These are phyloP conservation scores for Pipistrellus pygmaeus DNA, from an alignment of 2,797 vertebrate species.

Conservation along the genomic window DNA sequence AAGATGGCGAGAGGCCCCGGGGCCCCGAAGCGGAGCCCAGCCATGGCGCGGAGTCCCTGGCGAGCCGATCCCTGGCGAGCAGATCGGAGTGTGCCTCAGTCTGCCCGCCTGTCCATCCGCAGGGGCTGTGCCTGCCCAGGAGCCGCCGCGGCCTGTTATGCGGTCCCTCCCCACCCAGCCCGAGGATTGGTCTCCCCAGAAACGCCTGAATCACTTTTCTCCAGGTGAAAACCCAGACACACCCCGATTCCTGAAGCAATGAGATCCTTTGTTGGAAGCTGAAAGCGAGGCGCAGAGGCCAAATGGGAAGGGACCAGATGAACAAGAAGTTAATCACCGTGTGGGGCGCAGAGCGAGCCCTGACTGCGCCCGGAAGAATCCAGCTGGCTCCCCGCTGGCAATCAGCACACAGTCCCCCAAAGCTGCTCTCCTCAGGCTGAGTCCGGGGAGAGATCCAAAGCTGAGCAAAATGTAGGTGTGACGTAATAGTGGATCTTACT, in stretches of 20 bases:
- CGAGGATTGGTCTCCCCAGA: conserved; percentile 75
- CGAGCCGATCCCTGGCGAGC: background rate
- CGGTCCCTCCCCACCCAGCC: conserved; percentile 64
- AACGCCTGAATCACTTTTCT: conserved; percentile 82
- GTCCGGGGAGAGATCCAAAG: background rate
- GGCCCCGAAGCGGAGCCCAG: conserved; percentile 31
- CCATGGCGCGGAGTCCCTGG: conserved; percentile 29
- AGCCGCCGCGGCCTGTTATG: conserved; percentile 64
- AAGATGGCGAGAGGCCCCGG: conserved; percentile 55
- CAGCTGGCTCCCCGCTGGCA: background rate
- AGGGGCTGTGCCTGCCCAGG: background rate
- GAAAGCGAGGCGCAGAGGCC: conserved; percentile 72
- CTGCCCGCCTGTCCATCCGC: background rate
- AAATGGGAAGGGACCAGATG: conserved; percentile 67
- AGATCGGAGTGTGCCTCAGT: background rate
- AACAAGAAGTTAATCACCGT: conserved; percentile 77
- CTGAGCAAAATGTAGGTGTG: background rate
- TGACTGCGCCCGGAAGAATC: conserved; percentile 58
- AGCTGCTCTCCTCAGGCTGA: conserved; percentile 1
- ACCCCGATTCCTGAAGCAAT: conserved; percentile 79
- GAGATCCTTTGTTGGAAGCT: conserved; percentile 79
- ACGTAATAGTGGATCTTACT: background rate
- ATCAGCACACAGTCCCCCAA: conserved; percentile 29
- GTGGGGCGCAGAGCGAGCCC: conserved; percentile 8
- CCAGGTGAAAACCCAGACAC: conserved; percentile 81